These are phyloP conservation scores for Melanostoma mellinum DNA, from an alignment of 2,888 invertebrate species.

Conservation along the genomic window DNA sequence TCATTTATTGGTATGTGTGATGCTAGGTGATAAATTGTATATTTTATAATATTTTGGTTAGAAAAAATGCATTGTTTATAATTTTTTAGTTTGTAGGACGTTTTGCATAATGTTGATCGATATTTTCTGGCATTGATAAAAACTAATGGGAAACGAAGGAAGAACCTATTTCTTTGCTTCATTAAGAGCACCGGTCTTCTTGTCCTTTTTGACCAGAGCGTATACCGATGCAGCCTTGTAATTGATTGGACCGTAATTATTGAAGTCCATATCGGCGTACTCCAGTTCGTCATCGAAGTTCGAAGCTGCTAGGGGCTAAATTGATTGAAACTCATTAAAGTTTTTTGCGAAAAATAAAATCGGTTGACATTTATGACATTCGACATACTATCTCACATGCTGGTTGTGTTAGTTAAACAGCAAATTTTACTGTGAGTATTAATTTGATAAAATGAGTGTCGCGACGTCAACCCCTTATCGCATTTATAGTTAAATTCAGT, in stretches of 20 bases:
- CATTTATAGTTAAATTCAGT: neutral
- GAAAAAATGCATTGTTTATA: slow-evolving; percentile 51
- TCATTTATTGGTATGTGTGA: slow-evolving; percentile 20
- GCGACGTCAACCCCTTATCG: neutral
- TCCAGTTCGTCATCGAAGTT: slow-evolving; percentile 87
- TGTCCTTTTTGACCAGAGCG: slow-evolving; percentile 87
- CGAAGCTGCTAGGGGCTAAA: slow-evolving; percentile 91
- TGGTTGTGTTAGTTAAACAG: slow-evolving; percentile 1
- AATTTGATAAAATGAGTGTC: too few relatives aligned
- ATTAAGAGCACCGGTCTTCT: slow-evolving; percentile 80
- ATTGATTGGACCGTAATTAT: slow-evolving; percentile 95
- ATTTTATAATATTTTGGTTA: slow-evolving; percentile 27
- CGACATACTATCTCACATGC: neutral
- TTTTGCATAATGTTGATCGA: slow-evolving; percentile 27
- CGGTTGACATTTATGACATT: neutral
- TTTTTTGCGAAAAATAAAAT: slow-evolving; percentile 2
- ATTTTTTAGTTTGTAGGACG: slow-evolving; percentile 37
- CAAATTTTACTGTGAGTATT: too few relatives aligned
- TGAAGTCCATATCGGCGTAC: slow-evolving; percentile 94
- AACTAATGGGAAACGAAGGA: slow-evolving; percentile 9
- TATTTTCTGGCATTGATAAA: slow-evolving; percentile 40
- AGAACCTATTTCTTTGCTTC: slow-evolving; percentile 75
- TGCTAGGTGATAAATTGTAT: slow-evolving; percentile 36
- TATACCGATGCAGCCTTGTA: slow-evolving; percentile 94
- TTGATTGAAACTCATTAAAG: slow-evolving; percentile 50